Conservation (phyloP, 2,888 invertebrate species). For the Balanococcus diminutus region DNA sequence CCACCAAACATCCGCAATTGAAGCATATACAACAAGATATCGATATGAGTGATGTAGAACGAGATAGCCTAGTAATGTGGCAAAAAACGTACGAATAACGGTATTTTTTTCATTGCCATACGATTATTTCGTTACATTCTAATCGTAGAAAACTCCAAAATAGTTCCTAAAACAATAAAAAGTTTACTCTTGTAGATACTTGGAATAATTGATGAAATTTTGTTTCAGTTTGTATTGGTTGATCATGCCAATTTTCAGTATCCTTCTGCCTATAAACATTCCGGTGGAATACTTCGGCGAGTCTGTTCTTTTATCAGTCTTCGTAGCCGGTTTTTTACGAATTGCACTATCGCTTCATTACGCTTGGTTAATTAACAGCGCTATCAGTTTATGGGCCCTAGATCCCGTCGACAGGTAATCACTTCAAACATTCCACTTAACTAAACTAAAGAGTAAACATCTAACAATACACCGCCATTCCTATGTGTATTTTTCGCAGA, state of each 20-base stretch:
- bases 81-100: conserved; percentile 73
- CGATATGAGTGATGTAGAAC: conserved; percentile 80
- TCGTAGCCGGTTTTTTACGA: conserved; percentile 74
- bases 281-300: conserved; percentile 83
- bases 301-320: conserved; percentile 67
- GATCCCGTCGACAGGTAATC: conserved; percentile 71
- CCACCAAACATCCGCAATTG: conserved; percentile 70
- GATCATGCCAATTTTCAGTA: conserved; percentile 69
- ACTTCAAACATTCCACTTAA: neutral
- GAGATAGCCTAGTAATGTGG: conserved; percentile 78
- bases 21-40: conserved; percentile 70
- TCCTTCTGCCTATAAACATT: conserved; percentile 73
- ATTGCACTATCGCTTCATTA: conserved; percentile 70
- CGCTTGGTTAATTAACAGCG: conserved; percentile 76
- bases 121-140: neutral
- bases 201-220: neutral
- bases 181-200: conserved; percentile 9
- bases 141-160: too few relatives aligned
- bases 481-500: too few relatives aligned
- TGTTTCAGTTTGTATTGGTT: conserved; percentile 72
- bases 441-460: neutral
- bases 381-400: conserved; percentile 75
- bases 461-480: neutral
- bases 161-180: too few relatives aligned
- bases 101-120: neutral